Base-by-base conservation (phyloP, 2,888 invertebrate species). In the Malacosoma neustria region DNA sequence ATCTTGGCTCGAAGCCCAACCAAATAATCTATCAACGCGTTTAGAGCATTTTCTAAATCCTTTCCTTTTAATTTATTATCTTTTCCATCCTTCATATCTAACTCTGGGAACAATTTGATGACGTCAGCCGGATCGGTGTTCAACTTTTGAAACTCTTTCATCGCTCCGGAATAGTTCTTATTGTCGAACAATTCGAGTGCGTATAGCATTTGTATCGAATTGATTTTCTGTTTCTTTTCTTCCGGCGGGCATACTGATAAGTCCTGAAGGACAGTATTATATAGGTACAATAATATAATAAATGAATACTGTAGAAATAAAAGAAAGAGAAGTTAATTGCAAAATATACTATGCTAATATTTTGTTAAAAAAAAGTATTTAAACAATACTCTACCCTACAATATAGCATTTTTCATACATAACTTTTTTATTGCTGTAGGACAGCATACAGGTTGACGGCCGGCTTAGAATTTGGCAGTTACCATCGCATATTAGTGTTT, bases 91-190 rank as follows among this genome's bases (percentile, higher is more conserved):
- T 63, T 77, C 2, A 91, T 91, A 34, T 94, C 89, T 34, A 99
- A 81, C 64, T 96, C 95, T 0, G 99, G 98, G 76, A 96, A 98
- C 15, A 99, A 82, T 43, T 96, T 92, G 45, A 99, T 98, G 6
- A 99, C 98, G 67, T 97, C 95, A 32, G 95, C 93, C 0, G 98
- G 97, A 81, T 99, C 98, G 3, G 96, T 97, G 52, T 93, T 93
- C 1, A 98, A 87, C 65, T 94, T 93, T 3, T 92, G 86, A 72
- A 99, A 99, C 61, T 97, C 92, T 37, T 91, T 90, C 94, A 99
- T 96, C 0, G 99, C 95, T 50, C 94, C 93, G 6, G 92, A 88
- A 67, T 96, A 99, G 53, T 93, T 89, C 64, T 94, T 95, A 60
- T 93, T 93, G 37, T 92, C 91, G 72, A 99, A 99, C 6, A 98